Conservation (phyloP, 2,888 invertebrate species). For the Trachelus tabidus region DNA sequence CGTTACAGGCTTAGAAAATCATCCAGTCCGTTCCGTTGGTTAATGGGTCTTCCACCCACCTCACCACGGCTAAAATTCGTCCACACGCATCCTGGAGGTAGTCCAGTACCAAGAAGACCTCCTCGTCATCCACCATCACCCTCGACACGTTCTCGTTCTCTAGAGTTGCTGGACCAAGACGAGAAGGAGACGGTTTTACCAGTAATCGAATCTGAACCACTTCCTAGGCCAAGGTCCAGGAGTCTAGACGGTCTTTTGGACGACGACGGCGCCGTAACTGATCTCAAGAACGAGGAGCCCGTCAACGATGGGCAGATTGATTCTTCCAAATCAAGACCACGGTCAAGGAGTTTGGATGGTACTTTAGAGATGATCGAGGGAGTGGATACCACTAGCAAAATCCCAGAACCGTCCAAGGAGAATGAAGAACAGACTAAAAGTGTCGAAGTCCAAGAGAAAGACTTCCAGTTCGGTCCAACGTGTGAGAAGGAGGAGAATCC, state of each 20-base stretch:
- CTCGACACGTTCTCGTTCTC: slow-evolving; percentile 47
- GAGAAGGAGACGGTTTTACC: slow-evolving; percentile 39
- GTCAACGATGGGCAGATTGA: neutral
- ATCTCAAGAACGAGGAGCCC: slow-evolving; percentile 28
- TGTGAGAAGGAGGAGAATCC: slow-evolving; percentile 34
- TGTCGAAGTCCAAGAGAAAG: neutral
- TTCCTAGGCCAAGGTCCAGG: slow-evolving; percentile 70
- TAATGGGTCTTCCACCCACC: slow-evolving; percentile 68
- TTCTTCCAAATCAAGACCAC: slow-evolving; percentile 17
- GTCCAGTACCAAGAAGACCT: slow-evolving; percentile 62
- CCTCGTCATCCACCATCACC: slow-evolving; percentile 62
- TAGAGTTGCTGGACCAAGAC: slow-evolving; percentile 47
- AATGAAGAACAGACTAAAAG: neutral
- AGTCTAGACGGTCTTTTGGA: slow-evolving; percentile 75
- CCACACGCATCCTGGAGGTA: slow-evolving; percentile 58
- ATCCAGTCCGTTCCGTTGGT: slow-evolving; percentile 74
- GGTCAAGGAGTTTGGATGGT: slow-evolving; percentile 20
- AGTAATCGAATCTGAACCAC: slow-evolving; percentile 41
- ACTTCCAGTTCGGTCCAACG: slow-evolving; percentile 29
- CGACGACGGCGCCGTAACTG: slow-evolving; percentile 61
- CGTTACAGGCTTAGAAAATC: slow-evolving; percentile 74
- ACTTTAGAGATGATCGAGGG: slow-evolving; percentile 4
- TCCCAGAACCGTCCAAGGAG: slow-evolving; percentile 6
- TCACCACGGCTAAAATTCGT: slow-evolving; percentile 53
- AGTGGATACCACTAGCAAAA: neutral